Evolutionary conservation across 2,113 vertebrate genomes (phyloP).

Genomic region (Papio anubis): DNA sequence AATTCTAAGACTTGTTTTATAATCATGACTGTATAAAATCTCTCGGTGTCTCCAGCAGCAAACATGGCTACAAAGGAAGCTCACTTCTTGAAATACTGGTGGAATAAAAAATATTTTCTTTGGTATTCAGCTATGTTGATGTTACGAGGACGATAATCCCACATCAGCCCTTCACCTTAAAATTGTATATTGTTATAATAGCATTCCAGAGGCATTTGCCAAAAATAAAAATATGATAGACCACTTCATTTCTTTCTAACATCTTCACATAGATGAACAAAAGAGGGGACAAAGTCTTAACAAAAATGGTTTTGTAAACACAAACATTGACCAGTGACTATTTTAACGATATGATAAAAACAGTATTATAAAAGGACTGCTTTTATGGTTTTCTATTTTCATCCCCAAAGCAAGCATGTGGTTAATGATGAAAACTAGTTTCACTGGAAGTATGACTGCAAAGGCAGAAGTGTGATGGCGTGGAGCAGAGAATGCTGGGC

Average conservation of each 20-base stretch:
- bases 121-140: constrained; percentile 24
- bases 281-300: neutral
- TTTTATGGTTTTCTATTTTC: constrained; percentile 53
- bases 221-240: constrained; percentile 54
- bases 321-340: neutral
- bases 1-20: constrained; percentile 53
- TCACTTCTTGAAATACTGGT: constrained; percentile 1
- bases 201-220: constrained; percentile 56
- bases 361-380: neutral
- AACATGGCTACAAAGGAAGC: constrained; percentile 25
- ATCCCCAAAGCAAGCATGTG: constrained; percentile 22
- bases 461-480: constrained; percentile 2
- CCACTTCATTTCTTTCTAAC: constrained; percentile 35
- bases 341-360: constrained; percentile 29
- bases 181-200: neutral
- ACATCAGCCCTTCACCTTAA: neutral
- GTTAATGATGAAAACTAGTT: constrained; percentile 41
- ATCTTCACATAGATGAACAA: constrained; percentile 36
- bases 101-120: constrained; percentile 13
- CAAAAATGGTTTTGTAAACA: constrained; percentile 48
- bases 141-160: neutral
- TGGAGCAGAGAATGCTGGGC: neutral
- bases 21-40: constrained; percentile 33
- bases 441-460: neutral
- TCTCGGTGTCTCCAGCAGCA: constrained; percentile 21